Evolutionary conservation across 53 echinoderm and acorn worm genomes (phyloP), one percentile per base, ranked within the genome.

Genomic region (Crossaster papposus): DNA sequence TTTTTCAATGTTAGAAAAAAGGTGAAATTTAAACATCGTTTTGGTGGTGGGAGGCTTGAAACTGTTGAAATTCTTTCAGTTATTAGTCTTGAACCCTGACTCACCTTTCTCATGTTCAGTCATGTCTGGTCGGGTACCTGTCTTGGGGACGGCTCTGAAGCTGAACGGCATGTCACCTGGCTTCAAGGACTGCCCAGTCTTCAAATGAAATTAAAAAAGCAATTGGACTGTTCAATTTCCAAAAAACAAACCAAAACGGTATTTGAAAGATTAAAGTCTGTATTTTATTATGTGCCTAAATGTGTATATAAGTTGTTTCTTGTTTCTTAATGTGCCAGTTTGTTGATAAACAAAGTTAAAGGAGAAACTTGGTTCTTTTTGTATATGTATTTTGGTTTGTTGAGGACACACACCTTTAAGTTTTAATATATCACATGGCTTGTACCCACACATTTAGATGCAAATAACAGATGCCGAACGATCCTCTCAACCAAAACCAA

Each of bases 121-220:
- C 68, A 92, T 87, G 88, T 97, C 97, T 38, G 95, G 94, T 20
- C 97, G 90, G 22, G 64, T 70, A 35, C 97, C 97, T 73, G 82
- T 85, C 30, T 82, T 94, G 50, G 97, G 97, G 73, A 95, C 51
- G 33, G 95, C 95, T 53, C 95, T 92, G 93, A 95, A 94, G 73
- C 93, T 93, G 75, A 95, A 96, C 24, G 88, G 86, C 79, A 96
- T 81, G 65, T 93, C 93, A 30, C 95, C 96, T 26, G 90, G 92
- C 18, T 81, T 90, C 37, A 92, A 91, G n/a, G 79, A 36, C 30
- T 79, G 79, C 34, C 93, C 93, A 64, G 80, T 83, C 96, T 96
- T 23, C 24, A 15, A 22, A 82, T 9, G 17, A 82, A 18, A 82
- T 26, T 10, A 26, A 26, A 24, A 64, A 81, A 36, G 15, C 50